Percentiles rank a stretch among this genome's conserved stretches.
Conservation (phyloP, 2,113 vertebrate genomes). For the Pseudorasbora parva region DNA sequence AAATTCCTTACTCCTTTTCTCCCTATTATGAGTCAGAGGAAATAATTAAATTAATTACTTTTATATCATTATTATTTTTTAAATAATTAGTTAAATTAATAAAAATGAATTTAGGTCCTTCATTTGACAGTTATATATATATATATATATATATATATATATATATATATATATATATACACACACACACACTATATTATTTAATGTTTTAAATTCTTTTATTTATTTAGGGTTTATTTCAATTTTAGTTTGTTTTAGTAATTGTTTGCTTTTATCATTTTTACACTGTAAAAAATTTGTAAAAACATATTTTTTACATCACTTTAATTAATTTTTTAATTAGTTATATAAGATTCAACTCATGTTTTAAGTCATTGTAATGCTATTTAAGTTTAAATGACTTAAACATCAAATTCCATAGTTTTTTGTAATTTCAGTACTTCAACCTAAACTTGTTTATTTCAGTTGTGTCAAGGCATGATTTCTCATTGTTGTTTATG, state of each 20-base stretch:
- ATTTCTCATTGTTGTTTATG: background rate
- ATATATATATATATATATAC: no score
- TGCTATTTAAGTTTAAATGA: no score
- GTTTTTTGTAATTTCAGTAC: background rate
- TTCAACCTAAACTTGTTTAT: background rate
- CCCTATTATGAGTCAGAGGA: background rate
- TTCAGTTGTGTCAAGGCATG: background rate
- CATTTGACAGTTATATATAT: background rate
- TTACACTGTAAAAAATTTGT: no score
- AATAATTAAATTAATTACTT: background rate
- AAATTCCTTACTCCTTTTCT: no score
- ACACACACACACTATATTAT: no score
- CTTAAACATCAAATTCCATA: background rate
- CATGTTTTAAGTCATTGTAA: background rate
- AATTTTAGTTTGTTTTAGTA: no score
- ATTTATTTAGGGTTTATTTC: no score
- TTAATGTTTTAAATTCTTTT: background rate
- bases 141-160: no score
- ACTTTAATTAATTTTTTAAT: no score
- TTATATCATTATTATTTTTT: background rate
- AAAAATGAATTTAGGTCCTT: background rate
- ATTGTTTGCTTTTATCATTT: background rate
- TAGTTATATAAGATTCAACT: no score
- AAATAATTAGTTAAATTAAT: background rate
- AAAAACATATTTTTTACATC: no score